These are phyloP conservation scores for Melanchra persicariae DNA, from an alignment of 2,888 invertebrate genomes.

Conservation along the genomic window DNA sequence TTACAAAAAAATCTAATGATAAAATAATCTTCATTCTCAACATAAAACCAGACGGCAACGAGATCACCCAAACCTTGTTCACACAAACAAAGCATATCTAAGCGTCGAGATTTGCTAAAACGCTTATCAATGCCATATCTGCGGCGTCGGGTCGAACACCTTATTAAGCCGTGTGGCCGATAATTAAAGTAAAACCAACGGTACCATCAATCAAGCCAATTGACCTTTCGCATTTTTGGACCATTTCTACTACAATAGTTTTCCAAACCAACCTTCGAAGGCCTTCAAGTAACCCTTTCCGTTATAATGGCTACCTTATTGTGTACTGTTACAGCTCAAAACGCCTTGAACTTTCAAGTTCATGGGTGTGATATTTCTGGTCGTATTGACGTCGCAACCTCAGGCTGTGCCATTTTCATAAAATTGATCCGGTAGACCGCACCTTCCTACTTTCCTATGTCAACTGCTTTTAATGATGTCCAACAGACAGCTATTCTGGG, in stretches of 20 bases:
- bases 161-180: conserved; percentile 59
- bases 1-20: not conserved
- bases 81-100: conserved; percentile 43
- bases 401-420: conserved; percentile 79
- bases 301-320: conserved; percentile 64
- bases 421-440: conserved; percentile 75
- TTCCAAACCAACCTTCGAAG: conserved; percentile 64
- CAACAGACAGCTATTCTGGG: conserved; percentile 57
- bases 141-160: conserved; percentile 66
- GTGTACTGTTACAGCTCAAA: conserved; percentile 48
- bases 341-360: conserved; percentile 57
- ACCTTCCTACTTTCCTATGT: conserved; percentile 76
- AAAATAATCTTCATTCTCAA: not conserved
- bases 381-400: conserved; percentile 78
- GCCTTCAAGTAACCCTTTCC: conserved; percentile 56
- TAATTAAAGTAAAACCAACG: conserved; percentile 71
- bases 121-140: conserved; percentile 57
- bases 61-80: conserved; percentile 13
- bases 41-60: conserved; percentile 10
- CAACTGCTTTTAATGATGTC: conserved; percentile 66
- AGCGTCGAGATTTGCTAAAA: conserved; percentile 38
- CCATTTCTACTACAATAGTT: conserved; percentile 74
- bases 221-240: conserved; percentile 80
- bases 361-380: conserved; percentile 61
- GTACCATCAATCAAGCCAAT: conserved; percentile 76